Percentiles rank a stretch among this genome's conserved stretches.
These are phyloP conservation scores for Cotesia vestalis DNA, from an alignment of 1,140 invertebrate species.

Conservation along the genomic window DNA sequence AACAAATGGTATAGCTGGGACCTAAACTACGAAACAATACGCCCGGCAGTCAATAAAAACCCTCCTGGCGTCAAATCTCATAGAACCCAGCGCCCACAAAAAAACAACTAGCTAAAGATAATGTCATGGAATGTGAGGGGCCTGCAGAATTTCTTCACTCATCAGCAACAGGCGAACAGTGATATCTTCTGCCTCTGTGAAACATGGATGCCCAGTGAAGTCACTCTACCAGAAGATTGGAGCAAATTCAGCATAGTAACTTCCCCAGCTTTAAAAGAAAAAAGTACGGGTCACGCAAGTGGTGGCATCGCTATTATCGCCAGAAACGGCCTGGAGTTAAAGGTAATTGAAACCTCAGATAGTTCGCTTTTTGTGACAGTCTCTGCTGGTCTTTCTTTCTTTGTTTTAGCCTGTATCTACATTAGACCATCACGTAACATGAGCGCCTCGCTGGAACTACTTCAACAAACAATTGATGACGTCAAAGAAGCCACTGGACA, in stretches of 20 bases:
- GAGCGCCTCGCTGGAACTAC: neutral
- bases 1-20: no score
- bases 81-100: neutral
- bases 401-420: constrained; percentile 19
- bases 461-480: neutral
- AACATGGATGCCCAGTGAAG: neutral
- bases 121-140: constrained; percentile 6
- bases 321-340: neutral
- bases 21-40: neutral
- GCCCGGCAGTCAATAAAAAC: neutral
- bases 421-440: neutral
- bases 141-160: neutral
- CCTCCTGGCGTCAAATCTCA: neutral
- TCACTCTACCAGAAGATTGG: neutral
- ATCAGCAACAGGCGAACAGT: neutral
- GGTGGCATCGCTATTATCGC: neutral
- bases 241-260: neutral
- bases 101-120: constrained; percentile 5
- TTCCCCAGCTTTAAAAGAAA: neutral
- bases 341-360: constrained; percentile 1
- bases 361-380: neutral
- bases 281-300: neutral
- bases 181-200: neutral
- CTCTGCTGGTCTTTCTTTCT: neutral
- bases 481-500: neutral